Conservation (phyloP, 2,113 vertebrate species). For the Phalacrocorax pelagicus region DNA sequence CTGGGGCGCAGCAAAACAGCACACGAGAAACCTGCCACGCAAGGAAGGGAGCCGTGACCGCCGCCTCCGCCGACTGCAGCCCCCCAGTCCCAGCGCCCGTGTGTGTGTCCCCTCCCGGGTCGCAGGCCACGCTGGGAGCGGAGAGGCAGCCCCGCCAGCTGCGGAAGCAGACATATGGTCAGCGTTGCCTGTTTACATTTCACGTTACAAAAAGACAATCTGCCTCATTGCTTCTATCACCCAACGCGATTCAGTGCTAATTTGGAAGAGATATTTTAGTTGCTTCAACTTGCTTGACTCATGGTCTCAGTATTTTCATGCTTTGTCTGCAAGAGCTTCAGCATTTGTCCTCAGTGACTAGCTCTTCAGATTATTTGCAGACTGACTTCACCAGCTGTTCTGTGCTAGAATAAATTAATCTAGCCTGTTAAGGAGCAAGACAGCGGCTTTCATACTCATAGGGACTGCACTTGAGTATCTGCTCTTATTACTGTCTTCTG, state of each 20-base stretch:
- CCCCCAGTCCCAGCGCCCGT: too few relatives aligned
- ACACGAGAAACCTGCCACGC: fast-evolving
- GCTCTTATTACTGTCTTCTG: neutral
- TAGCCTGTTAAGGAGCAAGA: neutral
- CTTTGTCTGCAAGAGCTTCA: neutral
- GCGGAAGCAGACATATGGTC: neutral
- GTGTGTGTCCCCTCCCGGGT: fast-evolving
- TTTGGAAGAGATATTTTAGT: neutral
- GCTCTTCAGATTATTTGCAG: neutral
- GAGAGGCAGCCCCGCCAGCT: neutral
- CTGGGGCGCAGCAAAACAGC: fast-evolving
- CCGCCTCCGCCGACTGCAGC: neutral
- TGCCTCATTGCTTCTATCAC: neutral
- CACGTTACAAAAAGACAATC: neutral
- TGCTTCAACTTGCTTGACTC: neutral
- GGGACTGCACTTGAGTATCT: neutral
- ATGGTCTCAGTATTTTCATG: neutral
- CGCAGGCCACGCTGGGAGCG: fast-evolving
- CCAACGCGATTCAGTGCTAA: fast-evolving
- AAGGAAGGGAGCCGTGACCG: too few relatives aligned
- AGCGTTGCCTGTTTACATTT: fast-evolving
- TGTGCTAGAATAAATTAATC: neutral
- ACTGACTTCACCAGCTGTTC: neutral
- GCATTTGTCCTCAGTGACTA: neutral
- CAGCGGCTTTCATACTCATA: fast-evolving